Conservation (phyloP, 2,797 vertebrate species). For the Tragelaphus oryx region DNA sequence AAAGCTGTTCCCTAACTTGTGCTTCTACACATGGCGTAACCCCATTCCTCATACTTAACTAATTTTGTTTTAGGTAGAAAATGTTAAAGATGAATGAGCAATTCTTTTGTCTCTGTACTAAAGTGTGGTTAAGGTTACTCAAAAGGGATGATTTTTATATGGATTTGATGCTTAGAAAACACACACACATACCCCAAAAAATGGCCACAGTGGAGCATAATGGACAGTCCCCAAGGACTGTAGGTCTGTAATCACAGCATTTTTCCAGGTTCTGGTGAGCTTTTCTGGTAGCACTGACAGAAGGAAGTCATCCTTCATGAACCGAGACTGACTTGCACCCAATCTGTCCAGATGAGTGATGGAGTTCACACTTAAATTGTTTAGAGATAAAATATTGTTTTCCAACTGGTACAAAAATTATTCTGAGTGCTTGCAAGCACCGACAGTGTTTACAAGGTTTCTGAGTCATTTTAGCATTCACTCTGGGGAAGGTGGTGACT, state of each 20-base stretch:
- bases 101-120: neutral
- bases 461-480: conserved; percentile 57
- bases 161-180: neutral
- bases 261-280: neutral
- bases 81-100: neutral
- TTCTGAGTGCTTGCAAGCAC: neutral
- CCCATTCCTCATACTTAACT: neutral
- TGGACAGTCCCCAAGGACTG: neutral
- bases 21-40: neutral
- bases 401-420: conserved; percentile 32
- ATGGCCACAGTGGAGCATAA: neutral
- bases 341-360: neutral
- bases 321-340: neutral
- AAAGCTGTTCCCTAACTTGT: neutral
- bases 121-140: neutral
- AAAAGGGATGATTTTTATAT: neutral
- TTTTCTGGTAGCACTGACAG: neutral
- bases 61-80: neutral
- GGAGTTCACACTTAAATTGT: conserved; percentile 28
- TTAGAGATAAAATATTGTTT: conserved; percentile 36
- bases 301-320: neutral
- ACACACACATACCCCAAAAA: neutral
- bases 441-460: conserved; percentile 39
- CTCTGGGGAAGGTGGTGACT: neutral
- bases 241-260: neutral